A percentile compares a stretch with the other conserved stretches of the same genome.
phyloP scores from a whole-genome alignment of 2,888 invertebrate genomes.

The Macrophya alboannulata region DNA sequence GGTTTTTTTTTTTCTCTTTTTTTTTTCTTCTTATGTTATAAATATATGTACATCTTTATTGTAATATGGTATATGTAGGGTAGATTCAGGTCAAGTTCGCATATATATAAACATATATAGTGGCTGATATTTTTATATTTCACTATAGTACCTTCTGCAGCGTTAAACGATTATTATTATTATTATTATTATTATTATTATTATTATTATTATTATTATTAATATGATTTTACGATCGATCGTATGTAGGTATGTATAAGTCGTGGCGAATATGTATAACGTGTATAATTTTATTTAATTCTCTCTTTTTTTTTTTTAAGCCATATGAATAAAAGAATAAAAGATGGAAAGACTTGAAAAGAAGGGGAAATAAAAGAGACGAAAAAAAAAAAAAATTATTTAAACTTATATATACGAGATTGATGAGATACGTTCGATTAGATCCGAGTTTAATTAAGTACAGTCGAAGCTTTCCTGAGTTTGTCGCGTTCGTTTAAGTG shows the following conservation, averaged over 20 bases:
- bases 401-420: no score
- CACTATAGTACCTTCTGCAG: conserved; percentile 17
- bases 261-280: background rate
- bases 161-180: background rate
- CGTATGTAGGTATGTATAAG: background rate
- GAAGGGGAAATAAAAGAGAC: background rate
- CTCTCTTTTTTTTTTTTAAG: no score
- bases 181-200: background rate
- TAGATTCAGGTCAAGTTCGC: conserved; percentile 27
- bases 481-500: background rate
- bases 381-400: background rate
- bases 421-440: background rate
- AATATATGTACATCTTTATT: background rate
- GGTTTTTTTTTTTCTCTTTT: no score
- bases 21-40: background rate
- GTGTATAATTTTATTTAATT: no score
- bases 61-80: background rate
- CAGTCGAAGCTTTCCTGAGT: background rate
- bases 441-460: background rate
- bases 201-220: background rate
- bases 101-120: background rate
- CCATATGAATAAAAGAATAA: background rate
- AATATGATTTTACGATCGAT: background rate
- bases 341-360: background rate
- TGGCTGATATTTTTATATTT: conserved; percentile 33